Conservation (phyloP, 2,113 vertebrate species). For the Tenrec ecaudatus region DNA sequence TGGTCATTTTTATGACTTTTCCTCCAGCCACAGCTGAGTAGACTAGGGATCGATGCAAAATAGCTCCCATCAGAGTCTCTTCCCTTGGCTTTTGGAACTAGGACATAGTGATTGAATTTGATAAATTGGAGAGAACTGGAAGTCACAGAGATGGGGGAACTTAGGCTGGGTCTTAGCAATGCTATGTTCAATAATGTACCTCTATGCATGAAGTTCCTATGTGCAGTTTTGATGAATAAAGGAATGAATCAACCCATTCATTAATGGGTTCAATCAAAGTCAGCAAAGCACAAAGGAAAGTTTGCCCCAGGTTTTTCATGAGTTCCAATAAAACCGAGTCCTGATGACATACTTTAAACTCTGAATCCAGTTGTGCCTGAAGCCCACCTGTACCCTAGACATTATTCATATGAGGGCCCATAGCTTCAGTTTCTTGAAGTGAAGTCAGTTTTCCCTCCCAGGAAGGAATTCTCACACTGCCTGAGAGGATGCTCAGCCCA, state of each 20-base stretch:
- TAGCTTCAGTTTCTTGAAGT: not conserved
- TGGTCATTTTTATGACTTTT: not conserved
- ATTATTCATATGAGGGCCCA: not conserved
- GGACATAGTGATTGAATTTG: not conserved
- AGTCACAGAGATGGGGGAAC: not conserved
- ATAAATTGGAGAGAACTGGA: not conserved
- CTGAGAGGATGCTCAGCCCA: not conserved
- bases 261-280: not conserved
- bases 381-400: not conserved
- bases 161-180: not conserved
- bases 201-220: not conserved
- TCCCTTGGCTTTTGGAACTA: not conserved
- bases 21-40: not conserved
- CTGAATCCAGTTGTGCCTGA: not conserved
- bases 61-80: not conserved
- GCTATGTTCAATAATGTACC: not conserved
- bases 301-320: not conserved
- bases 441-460: not conserved
- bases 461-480: not conserved
- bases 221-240: not conserved
- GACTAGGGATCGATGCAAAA: not conserved
- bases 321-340: not conserved
- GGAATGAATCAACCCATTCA: not conserved
- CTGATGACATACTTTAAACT: not conserved
- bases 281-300: not conserved